phyloP scores from a whole-genome alignment of 2,797 vertebrate species.

The Lateolabrax maculatus region DNA sequence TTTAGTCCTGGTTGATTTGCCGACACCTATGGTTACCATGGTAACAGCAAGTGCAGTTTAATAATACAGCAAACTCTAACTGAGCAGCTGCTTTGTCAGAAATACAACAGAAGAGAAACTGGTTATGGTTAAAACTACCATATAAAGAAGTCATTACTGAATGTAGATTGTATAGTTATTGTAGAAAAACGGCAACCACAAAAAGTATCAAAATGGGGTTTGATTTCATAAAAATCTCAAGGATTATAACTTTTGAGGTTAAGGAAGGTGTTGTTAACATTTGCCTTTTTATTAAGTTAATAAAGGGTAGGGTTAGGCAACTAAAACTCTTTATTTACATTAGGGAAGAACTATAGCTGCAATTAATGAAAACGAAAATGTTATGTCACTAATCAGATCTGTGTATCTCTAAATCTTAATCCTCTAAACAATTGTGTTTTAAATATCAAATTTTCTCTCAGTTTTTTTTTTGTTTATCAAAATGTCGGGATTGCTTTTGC shows the following conservation, averaged over 20 bases:
- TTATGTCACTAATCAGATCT: background rate
- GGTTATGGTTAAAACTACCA: background rate
- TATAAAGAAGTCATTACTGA: background rate
- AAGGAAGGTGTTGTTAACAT: background rate
- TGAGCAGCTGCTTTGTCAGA: background rate
- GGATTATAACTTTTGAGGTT: background rate
- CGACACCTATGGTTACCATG: background rate
- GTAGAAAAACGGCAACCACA: background rate
- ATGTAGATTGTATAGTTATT: background rate
- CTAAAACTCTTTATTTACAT: background rate
- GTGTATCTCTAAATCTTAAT: background rate
- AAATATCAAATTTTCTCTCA: background rate
- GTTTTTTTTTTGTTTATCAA: background rate
- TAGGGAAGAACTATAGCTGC: background rate
- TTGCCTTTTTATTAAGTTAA: background rate
- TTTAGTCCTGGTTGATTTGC: background rate
- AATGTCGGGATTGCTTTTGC: slow-evolving; percentile 1
- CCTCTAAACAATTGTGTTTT: background rate
- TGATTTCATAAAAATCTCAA: background rate
- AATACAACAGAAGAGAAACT: background rate
- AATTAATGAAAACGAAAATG: background rate
- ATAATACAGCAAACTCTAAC: background rate
- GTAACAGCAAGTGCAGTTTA: slow-evolving; percentile 3
- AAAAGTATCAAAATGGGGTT: background rate
- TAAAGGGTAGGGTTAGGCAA: background rate